Evolutionary conservation across 2,797 vertebrate genomes (phyloP).

Genomic region (Ctenosaura bakeri): DNA sequence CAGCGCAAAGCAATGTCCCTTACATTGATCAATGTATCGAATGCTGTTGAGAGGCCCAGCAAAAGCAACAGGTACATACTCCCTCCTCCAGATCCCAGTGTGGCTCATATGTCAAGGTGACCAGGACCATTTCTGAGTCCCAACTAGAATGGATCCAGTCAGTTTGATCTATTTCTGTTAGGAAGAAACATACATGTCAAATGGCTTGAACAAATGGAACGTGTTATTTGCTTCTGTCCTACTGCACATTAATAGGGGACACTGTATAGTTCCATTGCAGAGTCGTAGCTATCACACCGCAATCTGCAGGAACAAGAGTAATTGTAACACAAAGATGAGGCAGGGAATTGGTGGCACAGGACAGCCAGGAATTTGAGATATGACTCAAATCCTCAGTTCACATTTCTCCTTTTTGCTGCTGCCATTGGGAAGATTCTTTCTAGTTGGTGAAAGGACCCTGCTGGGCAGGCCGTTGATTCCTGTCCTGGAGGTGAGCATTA

Average conservation of each 20-base stretch:
- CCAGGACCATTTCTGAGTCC: too few relatives aligned
- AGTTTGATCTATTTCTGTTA: neutral
- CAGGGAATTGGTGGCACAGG: neutral
- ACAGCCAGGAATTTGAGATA: neutral
- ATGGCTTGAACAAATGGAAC: slow-evolving; percentile 20
- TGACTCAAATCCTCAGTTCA: neutral
- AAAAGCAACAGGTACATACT: too few relatives aligned
- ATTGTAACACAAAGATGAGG: neutral
- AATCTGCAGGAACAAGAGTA: neutral
- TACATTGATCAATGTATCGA: too few relatives aligned
- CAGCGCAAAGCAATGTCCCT: too few relatives aligned
- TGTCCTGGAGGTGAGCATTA: neutral
- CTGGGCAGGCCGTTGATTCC: neutral
- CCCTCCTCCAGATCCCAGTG: too few relatives aligned
- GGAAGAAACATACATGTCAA: neutral
- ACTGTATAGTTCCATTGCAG: neutral
- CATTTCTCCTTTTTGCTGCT: neutral
- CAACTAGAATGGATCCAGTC: too few relatives aligned
- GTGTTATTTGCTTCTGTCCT: slow-evolving; percentile 1
- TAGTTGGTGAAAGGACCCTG: neutral
- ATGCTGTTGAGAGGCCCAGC: too few relatives aligned
- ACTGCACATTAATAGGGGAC: neutral
- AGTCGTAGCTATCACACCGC: neutral
- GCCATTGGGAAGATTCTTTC: neutral
- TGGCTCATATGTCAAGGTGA: too few relatives aligned